Evolutionary conservation across 2,888 invertebrate genomes (phyloP).

Genomic region (Syrista parreyssii): DNA sequence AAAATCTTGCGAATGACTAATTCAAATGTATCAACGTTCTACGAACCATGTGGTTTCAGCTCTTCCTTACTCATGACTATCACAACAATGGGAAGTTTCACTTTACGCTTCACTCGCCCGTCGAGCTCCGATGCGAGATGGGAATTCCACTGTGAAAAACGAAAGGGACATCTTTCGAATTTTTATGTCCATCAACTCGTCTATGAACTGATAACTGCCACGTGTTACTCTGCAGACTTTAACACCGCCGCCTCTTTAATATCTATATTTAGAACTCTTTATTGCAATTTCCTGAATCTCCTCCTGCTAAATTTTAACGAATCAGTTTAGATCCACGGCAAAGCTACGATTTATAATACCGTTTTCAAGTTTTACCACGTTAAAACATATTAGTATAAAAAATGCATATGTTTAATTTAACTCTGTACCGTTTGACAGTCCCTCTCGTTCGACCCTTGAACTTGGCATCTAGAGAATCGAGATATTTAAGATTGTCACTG

Average conservation of each 20-base stretch:
- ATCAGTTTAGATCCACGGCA: neutral
- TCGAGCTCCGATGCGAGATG: neutral
- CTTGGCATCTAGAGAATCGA: neutral
- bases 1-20: neutral
- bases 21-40: neutral
- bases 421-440: neutral
- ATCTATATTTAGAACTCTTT: neutral
- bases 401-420: neutral
- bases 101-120: neutral
- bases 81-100: neutral
- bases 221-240: neutral
- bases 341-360: neutral
- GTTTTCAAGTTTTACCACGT: neutral
- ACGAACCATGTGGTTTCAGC: neutral
- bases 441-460: neutral
- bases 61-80: neutral
- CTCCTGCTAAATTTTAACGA: neutral
- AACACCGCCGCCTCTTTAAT: neutral
- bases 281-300: neutral
- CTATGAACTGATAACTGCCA: neutral
- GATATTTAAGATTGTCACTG: neutral
- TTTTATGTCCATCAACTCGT: neutral
- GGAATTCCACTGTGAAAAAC: neutral
- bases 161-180: neutral
- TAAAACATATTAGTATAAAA: neutral